A percentile compares a stretch with the other conserved stretches of the same genome.
Conservation (phyloP, 2,888 invertebrate species). For the Anthoptus insignis region DNA sequence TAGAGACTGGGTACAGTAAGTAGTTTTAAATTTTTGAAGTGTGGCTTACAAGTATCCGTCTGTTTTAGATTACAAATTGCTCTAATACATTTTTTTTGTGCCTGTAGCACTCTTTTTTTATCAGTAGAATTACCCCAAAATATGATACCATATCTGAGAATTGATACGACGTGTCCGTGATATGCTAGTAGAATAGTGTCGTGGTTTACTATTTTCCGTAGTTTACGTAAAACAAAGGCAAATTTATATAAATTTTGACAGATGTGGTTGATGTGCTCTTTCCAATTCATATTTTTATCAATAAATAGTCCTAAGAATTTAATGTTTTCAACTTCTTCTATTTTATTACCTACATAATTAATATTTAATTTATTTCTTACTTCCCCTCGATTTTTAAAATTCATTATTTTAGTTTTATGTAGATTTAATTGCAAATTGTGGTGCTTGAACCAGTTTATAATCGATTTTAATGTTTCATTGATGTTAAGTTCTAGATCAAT, state of each 20-base stretch:
- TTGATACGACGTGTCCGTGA: slow-evolving; percentile 36
- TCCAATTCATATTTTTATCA: slow-evolving; percentile 7
- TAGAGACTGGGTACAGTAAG: too few species aligned
- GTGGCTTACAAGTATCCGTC: too few species aligned
- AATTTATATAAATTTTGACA: background rate
- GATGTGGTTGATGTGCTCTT: background rate
- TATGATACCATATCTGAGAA: slow-evolving; percentile 37
- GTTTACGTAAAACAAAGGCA: background rate
- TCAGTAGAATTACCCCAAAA: slow-evolving; percentile 42
- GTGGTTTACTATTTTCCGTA: background rate
- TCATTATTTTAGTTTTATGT: slow-evolving; percentile 2
- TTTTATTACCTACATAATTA: too few species aligned
- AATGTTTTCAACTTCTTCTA: background rate
- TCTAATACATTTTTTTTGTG: slow-evolving; percentile 43
- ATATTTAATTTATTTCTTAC: too few species aligned
- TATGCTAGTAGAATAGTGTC: background rate
- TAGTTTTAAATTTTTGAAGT: too few species aligned
- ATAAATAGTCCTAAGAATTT: slow-evolving; percentile 1
- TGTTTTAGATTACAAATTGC: slow-evolving; percentile 28
- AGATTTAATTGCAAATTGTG: slow-evolving; percentile 13
- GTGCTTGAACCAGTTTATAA: slow-evolving; percentile 6
- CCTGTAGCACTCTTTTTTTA: slow-evolving; percentile 22
- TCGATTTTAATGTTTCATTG: background rate
- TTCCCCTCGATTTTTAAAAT: background rate
- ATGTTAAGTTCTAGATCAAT: background rate